Base-by-base conservation (phyloP, 1,140 invertebrate species). In the Drosophila elegans region DNA sequence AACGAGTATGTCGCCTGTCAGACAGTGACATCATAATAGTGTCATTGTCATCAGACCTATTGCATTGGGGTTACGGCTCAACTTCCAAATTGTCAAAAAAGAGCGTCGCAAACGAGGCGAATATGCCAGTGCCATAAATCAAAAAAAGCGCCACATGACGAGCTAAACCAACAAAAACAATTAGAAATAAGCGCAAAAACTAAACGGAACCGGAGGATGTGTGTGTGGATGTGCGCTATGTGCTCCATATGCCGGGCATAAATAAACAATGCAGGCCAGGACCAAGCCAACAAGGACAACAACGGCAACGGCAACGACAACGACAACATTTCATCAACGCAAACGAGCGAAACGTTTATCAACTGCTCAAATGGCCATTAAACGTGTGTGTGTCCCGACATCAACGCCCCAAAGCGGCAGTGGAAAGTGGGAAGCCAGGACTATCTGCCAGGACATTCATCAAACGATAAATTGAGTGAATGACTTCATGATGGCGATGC, bases 381-480 rank as follows among this genome's bases (percentile, higher is more conserved):
- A 91, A 91, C 91, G 90, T 90, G 90, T 91, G 60, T 61, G 76
- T 73, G 61, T 53, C 49, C 62, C 64, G 62, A 52, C 77, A 54
- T 80, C 78, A 79, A 69, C 55, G 69, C 51, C 52, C 57, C 71
- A 32, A 38, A 62, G 44, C 41, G 51, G 49, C 38, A 60, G 32
- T 25, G 38, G 16, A 21, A 21, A 21, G 38, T 25, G 38, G 53
- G 42, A 41, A 46, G 52, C 59, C 63, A 80, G 69, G 67, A 79
- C 86, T 89, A 90, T 90, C 85, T 89, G 74, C 74, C 88, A 83
- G 86, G 78, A 91, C 90, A 91, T 91, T 89, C 91, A 91, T 91
- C 90, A 91, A 91, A 91, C 80, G 90, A 91, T 91, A 91, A 91
- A 91, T 91, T 91, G 90, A 91, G 83, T 91, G 90, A 91, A 91